These are phyloP conservation scores for Drosophila sechellia DNA, from an alignment of 1,140 invertebrate species.

Conservation along the genomic window DNA sequence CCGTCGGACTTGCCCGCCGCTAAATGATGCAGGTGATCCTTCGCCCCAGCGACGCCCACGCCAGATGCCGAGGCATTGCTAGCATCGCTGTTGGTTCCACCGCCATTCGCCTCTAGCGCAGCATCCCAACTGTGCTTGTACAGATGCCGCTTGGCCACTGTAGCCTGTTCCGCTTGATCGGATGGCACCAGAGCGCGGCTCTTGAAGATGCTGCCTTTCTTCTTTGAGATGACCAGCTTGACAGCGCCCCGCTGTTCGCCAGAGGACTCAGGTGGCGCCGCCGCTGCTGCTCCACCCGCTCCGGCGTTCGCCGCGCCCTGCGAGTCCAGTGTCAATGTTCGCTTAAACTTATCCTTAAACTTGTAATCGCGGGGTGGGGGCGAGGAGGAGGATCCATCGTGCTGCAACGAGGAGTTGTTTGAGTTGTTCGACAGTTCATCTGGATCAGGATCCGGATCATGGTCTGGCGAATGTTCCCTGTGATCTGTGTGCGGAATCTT, in stretches of 20 bases:
- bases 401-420: slow-evolving; percentile 62
- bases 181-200: slow-evolving; percentile 89
- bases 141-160: slow-evolving; percentile 91
- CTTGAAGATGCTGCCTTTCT: slow-evolving; percentile 96
- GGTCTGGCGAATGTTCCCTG: slow-evolving; percentile 32
- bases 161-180: slow-evolving; percentile 86
- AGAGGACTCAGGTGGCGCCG: slow-evolving; percentile 65
- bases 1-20: slow-evolving; percentile 41
- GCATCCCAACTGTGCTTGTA: slow-evolving; percentile 95
- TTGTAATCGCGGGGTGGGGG: slow-evolving; percentile 78
- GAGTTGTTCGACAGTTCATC: slow-evolving; percentile 66
- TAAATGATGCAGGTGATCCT: slow-evolving; percentile 49
- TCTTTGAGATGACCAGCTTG: slow-evolving; percentile 89
- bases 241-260: slow-evolving; percentile 76
- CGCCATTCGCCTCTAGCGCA: slow-evolving; percentile 85
- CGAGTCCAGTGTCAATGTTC: slow-evolving; percentile 71
- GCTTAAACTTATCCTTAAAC: slow-evolving; percentile 83
- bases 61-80: slow-evolving; percentile 64
- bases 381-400: slow-evolving; percentile 73
- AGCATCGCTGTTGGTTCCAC: slow-evolving; percentile 67
- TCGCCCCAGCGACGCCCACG: slow-evolving; percentile 32
- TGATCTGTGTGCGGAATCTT: slow-evolving; percentile 62
- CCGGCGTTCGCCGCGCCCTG: slow-evolving; percentile 56
- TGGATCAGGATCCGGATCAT: slow-evolving; percentile 51
- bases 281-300: slow-evolving; percentile 33